These are phyloP conservation scores for Doryteuthis pealeii DNA, from an alignment of 1,140 invertebrate genomes.

Conservation along the genomic window DNA sequence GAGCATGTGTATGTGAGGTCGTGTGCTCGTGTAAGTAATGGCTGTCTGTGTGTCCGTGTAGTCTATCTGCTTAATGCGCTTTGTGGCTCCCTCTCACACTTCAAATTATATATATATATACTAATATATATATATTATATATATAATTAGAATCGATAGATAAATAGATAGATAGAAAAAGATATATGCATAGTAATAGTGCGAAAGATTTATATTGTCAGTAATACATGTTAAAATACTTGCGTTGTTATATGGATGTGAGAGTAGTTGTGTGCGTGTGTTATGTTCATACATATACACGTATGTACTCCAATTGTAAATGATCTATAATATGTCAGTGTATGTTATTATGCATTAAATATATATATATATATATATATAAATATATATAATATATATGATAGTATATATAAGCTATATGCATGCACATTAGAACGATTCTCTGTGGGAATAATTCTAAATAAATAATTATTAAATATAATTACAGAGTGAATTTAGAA, in stretches of 20 bases:
- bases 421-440: too few species aligned
- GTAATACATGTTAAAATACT: too few species aligned
- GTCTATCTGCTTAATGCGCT: neutral
- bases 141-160: neutral
- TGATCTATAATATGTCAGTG: neutral
- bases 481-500: too few species aligned
- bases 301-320: neutral
- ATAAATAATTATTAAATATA: too few species aligned
- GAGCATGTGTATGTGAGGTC: neutral
- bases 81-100: neutral
- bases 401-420: too few species aligned
- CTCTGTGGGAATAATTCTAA: too few species aligned
- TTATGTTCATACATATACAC: neutral
- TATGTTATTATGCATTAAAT: neutral
- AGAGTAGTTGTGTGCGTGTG: too few species aligned
- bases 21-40: neutral
- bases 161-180: too few species aligned
- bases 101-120: neutral
- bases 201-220: too few species aligned
- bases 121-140: neutral
- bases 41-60: neutral
- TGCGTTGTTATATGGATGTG: too few species aligned
- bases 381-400: too few species aligned
- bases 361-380: conserved; percentile 4
- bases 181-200: too few species aligned